Percentiles rank a stretch among this genome's conserved stretches.
Evolutionary conservation across 2,113 vertebrate species (phyloP).

Genomic region (Notarius lentiginosus): DNA sequence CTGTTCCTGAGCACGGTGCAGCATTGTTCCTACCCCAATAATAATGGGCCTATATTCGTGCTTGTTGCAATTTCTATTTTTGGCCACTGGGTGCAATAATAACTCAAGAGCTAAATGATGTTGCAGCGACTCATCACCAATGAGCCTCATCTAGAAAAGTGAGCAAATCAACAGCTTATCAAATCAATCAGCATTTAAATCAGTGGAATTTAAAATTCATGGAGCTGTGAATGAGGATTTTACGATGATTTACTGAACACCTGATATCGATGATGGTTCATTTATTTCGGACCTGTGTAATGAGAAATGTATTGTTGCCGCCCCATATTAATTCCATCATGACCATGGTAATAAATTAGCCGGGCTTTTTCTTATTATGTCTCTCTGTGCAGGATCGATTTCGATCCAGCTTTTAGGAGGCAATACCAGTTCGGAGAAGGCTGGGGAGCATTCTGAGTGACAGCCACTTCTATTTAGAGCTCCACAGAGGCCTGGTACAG

Average conservation of each 20-base stretch:
- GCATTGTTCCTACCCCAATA: neutral
- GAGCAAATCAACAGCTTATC: too few species aligned
- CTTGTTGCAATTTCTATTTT: neutral
- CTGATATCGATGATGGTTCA: neutral
- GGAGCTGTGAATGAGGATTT: neutral
- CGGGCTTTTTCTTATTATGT: neutral
- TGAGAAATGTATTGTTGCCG: neutral
- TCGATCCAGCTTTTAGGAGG: neutral
- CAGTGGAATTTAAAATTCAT: too few species aligned
- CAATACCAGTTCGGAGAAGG: constrained; percentile 13
- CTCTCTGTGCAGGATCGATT: constrained; percentile 29
- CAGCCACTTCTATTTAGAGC: constrained; percentile 16
- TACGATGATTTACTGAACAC: too few species aligned
- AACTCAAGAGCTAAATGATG: neutral
- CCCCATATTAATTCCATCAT: neutral
- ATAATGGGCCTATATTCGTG: neutral
- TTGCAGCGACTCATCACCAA: too few species aligned
- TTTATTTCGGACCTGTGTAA: neutral
- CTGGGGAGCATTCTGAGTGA: constrained; percentile 15
- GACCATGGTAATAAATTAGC: neutral
- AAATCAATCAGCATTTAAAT: too few species aligned
- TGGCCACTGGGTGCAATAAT: neutral
- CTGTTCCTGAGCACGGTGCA: neutral
- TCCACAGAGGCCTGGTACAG: constrained; percentile 58
- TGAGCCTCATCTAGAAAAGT: too few species aligned